A percentile compares a stretch with the other conserved stretches of the same genome.
Evolutionary conservation across 2,888 invertebrate species (phyloP).

Genomic region (Agrypnus murinus): DNA sequence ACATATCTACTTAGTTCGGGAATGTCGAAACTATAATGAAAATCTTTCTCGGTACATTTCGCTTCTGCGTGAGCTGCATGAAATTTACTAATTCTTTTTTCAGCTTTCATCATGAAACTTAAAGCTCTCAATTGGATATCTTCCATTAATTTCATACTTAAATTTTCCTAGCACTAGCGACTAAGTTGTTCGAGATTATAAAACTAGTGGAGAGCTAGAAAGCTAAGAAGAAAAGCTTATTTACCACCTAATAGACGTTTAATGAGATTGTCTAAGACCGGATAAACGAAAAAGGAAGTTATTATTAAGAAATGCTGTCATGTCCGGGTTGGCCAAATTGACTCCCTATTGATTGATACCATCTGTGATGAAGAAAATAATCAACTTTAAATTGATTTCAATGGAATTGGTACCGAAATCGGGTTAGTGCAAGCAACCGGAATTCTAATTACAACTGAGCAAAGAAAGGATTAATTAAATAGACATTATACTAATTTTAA

Average conservation of each 20-base stretch:
- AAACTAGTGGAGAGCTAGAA: too few relatives aligned
- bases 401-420: constrained; percentile 20
- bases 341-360: constrained; percentile 20
- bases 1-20: constrained; percentile 10
- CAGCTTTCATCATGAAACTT: not conserved
- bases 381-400: constrained; percentile 37
- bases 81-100: not conserved
- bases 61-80: constrained; percentile 1
- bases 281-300: constrained; percentile 13
- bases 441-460: constrained; percentile 18
- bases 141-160: too few relatives aligned
- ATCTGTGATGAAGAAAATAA: constrained; percentile 37
- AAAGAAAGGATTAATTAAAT: constrained; percentile 13
- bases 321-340: constrained; percentile 18
- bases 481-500: constrained; percentile 14
- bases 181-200: too few relatives aligned
- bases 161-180: too few relatives aligned
- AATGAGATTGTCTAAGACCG: constrained; percentile 13
- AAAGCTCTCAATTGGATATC: too few relatives aligned
- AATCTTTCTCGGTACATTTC: constrained; percentile 32
- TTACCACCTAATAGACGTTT: not conserved
- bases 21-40: constrained; percentile 21
- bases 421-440: constrained; percentile 16
- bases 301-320: constrained; percentile 32
- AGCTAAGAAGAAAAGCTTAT: too few relatives aligned